Base-by-base conservation (phyloP, 1,140 invertebrate species). In the Drosophila carrolli region DNA sequence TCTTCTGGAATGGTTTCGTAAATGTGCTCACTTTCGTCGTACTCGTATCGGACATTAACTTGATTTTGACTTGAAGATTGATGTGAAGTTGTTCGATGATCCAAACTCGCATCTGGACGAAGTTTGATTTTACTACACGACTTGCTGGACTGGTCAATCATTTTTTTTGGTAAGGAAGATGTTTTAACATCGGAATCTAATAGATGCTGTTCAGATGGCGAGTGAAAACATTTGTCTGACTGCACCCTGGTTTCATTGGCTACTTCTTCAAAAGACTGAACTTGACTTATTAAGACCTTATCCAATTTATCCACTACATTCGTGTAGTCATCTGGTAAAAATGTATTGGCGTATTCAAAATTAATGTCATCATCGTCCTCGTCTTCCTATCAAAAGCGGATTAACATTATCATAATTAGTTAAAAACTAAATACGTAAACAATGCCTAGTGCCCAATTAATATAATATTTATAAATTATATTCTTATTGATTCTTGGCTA, bases 1-100 rank as follows among this genome's bases (percentile, higher is more conserved):
- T 94, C 94, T 75, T 95, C 95, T 1, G 95, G 95, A 66, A 95
- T 95, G 0, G 95, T 95, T 83, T 95, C 95, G 75, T 96, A 96
- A 66, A 95, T 95, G 81, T 95, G 95, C 71, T 95, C 95, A 13
- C 93, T 78, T 32, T 91, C 90, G 60, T 89, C 84, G 60, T 90
- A 89, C 4, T 78, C 81, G 58, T 67, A 19, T 43, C 43, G 40
- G 5, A 29, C 58, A 27, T 19, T 37, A 11, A 72, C 47, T 41
- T 80, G 75, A 27, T 44, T 44, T 47, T 67, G 57, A 5, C 41
- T 29, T 4, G 9, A 13, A 6, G 38, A 50, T 29, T 38, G 75
- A 13, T 77, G 46, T 8, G 60, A 1, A 6, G 14, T 23, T 58
- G 32, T 66, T 14, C 10, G 41, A 13, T 63, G 19, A 14, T 27